Evolutionary conservation across 1,140 invertebrate genomes (phyloP).

Genomic region (Monomorium pharaonis): DNA sequence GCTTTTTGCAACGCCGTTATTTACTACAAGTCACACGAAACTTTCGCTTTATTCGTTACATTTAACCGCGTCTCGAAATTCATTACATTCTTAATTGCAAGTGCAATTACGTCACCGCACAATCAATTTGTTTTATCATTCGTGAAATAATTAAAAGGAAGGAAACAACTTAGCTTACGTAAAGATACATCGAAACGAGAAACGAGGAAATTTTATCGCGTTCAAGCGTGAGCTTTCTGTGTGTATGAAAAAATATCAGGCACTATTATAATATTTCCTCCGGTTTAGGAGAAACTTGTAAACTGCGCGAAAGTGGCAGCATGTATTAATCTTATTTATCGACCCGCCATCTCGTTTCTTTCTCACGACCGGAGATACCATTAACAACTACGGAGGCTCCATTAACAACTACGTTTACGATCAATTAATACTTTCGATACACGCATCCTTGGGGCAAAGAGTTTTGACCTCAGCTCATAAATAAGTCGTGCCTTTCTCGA

Average conservation of each 20-base stretch:
- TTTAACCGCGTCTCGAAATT: neutral
- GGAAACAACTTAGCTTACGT: neutral
- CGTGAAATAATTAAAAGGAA: neutral
- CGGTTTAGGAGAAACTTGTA: constrained; percentile 31
- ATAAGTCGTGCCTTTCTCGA: neutral
- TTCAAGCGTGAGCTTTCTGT: neutral
- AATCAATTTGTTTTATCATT: neutral
- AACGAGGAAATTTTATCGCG: neutral
- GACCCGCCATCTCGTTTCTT: constrained; percentile 1
- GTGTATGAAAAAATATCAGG: neutral
- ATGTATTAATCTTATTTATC: constrained; percentile 47
- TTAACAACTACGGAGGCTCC: constrained; percentile 1
- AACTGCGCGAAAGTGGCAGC: constrained; percentile 16
- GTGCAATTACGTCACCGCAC: neutral
- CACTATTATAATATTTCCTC: constrained; percentile 2
- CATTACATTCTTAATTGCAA: neutral
- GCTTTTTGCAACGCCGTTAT: neutral
- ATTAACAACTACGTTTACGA: constrained; percentile 20
- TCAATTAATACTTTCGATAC: constrained; percentile 44
- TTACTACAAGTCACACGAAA: neutral
- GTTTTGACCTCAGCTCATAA: constrained; percentile 17
- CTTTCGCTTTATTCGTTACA: neutral
- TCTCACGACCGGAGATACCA: constrained; percentile 12
- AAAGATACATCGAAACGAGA: neutral
- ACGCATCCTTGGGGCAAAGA: constrained; percentile 35